Evolutionary conservation across 2,113 vertebrate genomes (phyloP), one percentile per base, ranked within the genome.

Genomic region (Ploceus nigricollis): DNA sequence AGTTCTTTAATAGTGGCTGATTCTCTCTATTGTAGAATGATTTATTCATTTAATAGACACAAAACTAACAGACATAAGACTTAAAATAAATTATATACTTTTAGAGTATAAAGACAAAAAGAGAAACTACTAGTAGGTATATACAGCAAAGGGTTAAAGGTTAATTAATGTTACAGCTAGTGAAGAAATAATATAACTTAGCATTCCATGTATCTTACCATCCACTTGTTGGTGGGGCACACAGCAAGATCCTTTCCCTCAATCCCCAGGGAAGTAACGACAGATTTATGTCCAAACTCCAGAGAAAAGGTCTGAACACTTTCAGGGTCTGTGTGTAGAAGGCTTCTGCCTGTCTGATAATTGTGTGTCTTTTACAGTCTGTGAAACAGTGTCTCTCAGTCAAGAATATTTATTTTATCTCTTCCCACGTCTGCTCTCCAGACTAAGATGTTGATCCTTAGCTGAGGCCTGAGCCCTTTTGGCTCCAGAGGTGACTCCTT

Each of bases 261-360:
- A 35, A 7, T 53, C 25, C 48, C 9, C 60, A 30, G 25, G 31
- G 60, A 44, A 65, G 9, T 11, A 23, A 44, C 11, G 31, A 35
- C 0, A 1, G 39, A 35, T 79, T 53, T 64, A 7, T 44, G 39
- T 8, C 60, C 60, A 44, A 5, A 27, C 19, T 53, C 15, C 0
- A 0, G 24, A 14, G 31, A 44, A 8, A 78, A 28, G 11, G 15
- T 4, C 6, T 1, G 0, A 18, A 30, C 19, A 8, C 7, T 44
- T 53, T 11, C 33, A 79, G 31, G 31, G 12, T 14, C 31, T n/a
- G 57, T 42, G 30, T 64, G 31, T n/a, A 11, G 35, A 48, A 33
- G 16, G 21, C 17, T 50, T 50, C 35, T 60, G 10, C 44, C 56
- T n/a, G 58, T 64, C 31, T 53, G 47, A 30, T 28, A 64, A 28